Evolutionary conservation across 2,113 vertebrate genomes (phyloP), one percentile per base, ranked within the genome.

Genomic region (Gallinago paraguaiae): DNA sequence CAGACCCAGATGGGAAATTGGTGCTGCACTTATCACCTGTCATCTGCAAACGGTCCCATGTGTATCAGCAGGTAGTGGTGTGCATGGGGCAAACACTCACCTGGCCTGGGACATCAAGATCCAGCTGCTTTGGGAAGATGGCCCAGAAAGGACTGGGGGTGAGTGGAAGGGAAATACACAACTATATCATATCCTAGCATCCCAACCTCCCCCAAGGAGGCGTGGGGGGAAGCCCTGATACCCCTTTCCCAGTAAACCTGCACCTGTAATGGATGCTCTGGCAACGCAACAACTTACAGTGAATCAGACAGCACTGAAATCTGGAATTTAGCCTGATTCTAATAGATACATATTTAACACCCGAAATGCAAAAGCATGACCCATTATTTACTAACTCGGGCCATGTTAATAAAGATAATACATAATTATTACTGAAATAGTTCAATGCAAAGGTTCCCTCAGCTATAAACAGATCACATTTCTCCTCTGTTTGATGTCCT

Each of bases 351-450:
- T 51, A 57, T 83, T 75, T 75, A 74, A 71, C 64, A 76, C 27
- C 57, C 54, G 60, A 79, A 89, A 96, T 53, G 90, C 88, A 94
- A 91, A n/a, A 77, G 39, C 31, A 23, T 33, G 39, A 59, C 60
- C 69, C 45, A 28, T 53, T 97, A 93, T 93, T 97, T 95, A 96
- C 94, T 76, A 89, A 95, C 95, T 51, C 0, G 4, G 65, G 89
- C 74, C 59, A 3, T 20, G 71, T 95, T 97, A 92, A 97, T 96
- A 93, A 96, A 96, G 95, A 72, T 35, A 75, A 96, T 72, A 80
- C 84, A 90, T 95, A 96, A 97, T 97, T 96, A 98, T 85, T 94
- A 33, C 85, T 89, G 84, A 86, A 94, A 88, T 10, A 95, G 92
- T 95, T 96, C 94, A 91, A 87, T 87, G 90, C 88, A 90, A 92